Base-by-base conservation (phyloP, 2,113 vertebrate species). In the Suricata suricatta region DNA sequence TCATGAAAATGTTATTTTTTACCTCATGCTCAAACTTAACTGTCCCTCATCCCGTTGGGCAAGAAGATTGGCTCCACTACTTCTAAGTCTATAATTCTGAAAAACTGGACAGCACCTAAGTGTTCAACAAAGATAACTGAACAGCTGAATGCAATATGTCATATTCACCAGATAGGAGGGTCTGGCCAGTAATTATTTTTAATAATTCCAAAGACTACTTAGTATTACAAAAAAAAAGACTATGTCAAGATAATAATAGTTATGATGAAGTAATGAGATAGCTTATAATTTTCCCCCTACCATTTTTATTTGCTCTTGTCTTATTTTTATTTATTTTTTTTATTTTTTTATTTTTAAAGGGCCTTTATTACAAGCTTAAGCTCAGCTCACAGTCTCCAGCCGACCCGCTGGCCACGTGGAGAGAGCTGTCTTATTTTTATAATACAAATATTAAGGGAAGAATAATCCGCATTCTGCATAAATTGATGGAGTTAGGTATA, bases 361-460 rank as follows among this genome's bases (percentile, higher is more conserved):
- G n/a, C n/a, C n/a, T n/a, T n/a, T n/a, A n/a, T n/a, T n/a, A n/a
- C n/a, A n/a, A n/a, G n/a, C n/a, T n/a, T n/a, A n/a, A n/a, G n/a
- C n/a, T n/a, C n/a, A n/a, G n/a, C n/a, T n/a, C n/a, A n/a, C n/a
- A n/a, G n/a, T n/a, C n/a, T n/a, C n/a, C n/a, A n/a, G n/a, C n/a
- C n/a, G n/a, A n/a, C n/a, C n/a, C n/a, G n/a, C n/a, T n/a, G n/a
- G n/a, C n/a, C n/a, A n/a, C n/a, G n/a, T n/a, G n/a, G n/a, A n/a
- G n/a, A n/a, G n/a, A n/a, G n/a, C n/a, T 91, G 81, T 77, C 69
- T 77, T 54, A 17, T 13, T 68, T 86, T 93, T 86, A 44, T 81
- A 44, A 85, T 50, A 63, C 9, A 88, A 74, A 71, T 90, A 95
- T 50, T 84, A 89, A 25, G 63, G 76, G 81, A 38, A 85, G 96